phyloP scores from a whole-genome alignment of 2,797 vertebrate genomes.

The Meriones psammophilus region DNA sequence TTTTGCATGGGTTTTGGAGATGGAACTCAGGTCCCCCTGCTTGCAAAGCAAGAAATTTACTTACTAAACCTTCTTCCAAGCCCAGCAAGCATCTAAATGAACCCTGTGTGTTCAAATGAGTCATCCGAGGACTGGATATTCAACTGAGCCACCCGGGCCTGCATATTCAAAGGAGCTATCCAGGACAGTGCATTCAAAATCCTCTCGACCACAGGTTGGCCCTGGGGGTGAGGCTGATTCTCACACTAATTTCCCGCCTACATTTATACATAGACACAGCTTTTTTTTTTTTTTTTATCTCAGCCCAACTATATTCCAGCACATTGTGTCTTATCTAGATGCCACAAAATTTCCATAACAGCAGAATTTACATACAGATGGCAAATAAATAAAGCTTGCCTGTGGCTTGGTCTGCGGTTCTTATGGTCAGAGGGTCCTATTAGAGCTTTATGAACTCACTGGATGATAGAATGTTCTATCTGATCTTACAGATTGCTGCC shows the following conservation, averaged over 20 bases:
- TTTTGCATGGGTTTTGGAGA: neutral
- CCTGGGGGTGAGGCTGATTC: neutral
- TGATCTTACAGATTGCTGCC: conserved; percentile 27
- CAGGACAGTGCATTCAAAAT: neutral
- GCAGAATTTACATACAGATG: conserved; percentile 80
- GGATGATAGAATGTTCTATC: neutral
- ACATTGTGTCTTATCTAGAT: conserved; percentile 1
- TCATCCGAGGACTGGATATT: neutral
- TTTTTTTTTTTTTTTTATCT: neutral
- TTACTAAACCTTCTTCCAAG: neutral
- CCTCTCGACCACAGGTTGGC: neutral
- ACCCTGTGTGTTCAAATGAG: neutral
- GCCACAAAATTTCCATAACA: conserved; percentile 63
- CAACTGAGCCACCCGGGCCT: neutral
- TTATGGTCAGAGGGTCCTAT: conserved; percentile 61
- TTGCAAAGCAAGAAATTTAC: neutral
- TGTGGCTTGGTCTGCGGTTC: neutral
- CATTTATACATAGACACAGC: neutral
- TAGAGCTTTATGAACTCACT: conserved; percentile 15
- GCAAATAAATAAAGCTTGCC: conserved; percentile 71
- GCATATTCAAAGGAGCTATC: neutral
- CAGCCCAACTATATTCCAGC: conserved; percentile 6
- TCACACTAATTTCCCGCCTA: neutral
- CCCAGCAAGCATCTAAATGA: neutral
- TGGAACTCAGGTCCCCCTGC: neutral